These are phyloP conservation scores for Sus cebifrons DNA, from an alignment of 2,797 vertebrate species.

Conservation along the genomic window DNA sequence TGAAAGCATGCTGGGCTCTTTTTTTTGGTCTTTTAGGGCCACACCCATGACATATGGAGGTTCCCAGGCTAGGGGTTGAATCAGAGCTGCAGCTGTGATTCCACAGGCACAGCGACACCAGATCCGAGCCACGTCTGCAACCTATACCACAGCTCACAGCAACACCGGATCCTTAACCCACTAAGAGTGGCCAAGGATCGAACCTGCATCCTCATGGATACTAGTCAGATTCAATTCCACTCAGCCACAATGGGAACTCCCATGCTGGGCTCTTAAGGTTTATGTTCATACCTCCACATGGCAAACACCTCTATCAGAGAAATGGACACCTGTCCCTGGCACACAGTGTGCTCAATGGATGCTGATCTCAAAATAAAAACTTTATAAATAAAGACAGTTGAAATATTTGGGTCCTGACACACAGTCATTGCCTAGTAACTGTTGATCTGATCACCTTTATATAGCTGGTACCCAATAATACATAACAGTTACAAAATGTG, in stretches of 20 bases:
- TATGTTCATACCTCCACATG: neutral
- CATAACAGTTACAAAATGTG: neutral
- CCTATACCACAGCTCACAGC: too few relatives aligned
- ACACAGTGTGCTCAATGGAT: neutral
- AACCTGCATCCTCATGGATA: too few relatives aligned
- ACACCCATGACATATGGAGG: too few relatives aligned
- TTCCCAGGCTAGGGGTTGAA: too few relatives aligned
- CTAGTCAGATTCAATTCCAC: too few relatives aligned
- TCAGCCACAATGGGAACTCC: too few relatives aligned
- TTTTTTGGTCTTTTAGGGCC: too few relatives aligned
- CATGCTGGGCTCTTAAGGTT: neutral
- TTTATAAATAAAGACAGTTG: neutral
- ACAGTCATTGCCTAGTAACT: neutral
- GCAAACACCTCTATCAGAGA: neutral
- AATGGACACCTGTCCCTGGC: neutral
- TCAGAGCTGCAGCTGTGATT: too few relatives aligned
- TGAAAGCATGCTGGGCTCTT: neutral
- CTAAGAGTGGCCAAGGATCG: too few relatives aligned
- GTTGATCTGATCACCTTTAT: neutral
- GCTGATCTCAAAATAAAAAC: neutral
- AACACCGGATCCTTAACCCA: too few relatives aligned
- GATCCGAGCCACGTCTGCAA: too few relatives aligned
- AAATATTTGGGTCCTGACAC: neutral
- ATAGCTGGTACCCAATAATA: neutral
- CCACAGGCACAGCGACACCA: too few relatives aligned